Base-by-base conservation (phyloP, 2,888 invertebrate species). In the Eupithecia exiguata region DNA sequence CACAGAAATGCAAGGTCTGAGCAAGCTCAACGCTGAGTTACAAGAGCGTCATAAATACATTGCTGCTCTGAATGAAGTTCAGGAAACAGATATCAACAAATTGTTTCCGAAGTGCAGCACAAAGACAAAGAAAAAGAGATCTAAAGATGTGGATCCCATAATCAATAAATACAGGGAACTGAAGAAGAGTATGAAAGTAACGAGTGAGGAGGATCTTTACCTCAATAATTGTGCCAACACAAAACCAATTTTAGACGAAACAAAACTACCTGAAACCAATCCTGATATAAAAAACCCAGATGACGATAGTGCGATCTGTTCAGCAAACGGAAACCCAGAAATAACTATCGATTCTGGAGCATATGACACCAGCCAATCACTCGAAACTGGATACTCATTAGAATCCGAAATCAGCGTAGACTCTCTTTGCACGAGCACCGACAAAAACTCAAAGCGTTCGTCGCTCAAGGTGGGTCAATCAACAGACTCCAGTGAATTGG, bases 401-500 rank as follows among this genome's bases (percentile, higher is more conserved):
- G 95, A 95, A 82, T 95, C 95, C 0, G 95, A 95, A 92, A 95
- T 96, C 78, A 96, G 95, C 79, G 91, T 95, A 21, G 95, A 95
- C 81, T 95, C 95, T 16, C 88, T 95, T 74, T 94, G 95, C 76
- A 95, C 95, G 1, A 94, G 91, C 74, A 94, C 94, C 7, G 95
- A 95, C 78, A 95, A 95, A 76, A 90, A 70, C 36, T 75, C 75
- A 70, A 75, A 75, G 61, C 72, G 95, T 62, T 95, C 95, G 0
- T 96, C 96, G 10, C 87, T 96, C 65, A 95, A 95, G 84, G 95
- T 96, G 2, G 96, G 96, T 0, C 95, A 96, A 77, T 96, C 96
- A 0, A 95, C 96, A 14, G 96, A 96, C 83, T 96, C 96, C 0
- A 96, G 96, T 81, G 96, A 96, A 78, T 94, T 96, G 38, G 96